A percentile compares a stretch with the other conserved stretches of the same genome.
Evolutionary conservation across 2,113 vertebrate species (phyloP).

Genomic region (Dendropsophus ebraccatus): DNA sequence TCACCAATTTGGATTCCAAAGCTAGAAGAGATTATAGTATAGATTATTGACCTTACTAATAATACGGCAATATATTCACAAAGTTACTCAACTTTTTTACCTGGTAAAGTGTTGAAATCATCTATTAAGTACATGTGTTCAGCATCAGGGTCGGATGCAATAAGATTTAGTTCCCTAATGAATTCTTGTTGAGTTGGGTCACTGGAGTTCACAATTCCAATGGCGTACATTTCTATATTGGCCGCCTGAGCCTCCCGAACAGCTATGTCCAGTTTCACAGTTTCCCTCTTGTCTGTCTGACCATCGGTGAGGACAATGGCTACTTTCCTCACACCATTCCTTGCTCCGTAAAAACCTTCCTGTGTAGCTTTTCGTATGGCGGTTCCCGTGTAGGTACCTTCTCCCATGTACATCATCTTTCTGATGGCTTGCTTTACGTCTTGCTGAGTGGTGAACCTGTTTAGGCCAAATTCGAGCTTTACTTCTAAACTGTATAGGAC

Average conservation of each 20-base stretch:
- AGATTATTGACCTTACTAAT: background rate
- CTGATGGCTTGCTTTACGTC: slow-evolving; percentile 86
- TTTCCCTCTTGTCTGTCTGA: slow-evolving; percentile 86
- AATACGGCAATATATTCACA: background rate
- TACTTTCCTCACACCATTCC: slow-evolving; percentile 83
- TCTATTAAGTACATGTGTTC: slow-evolving; percentile 91
- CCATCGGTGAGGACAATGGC: slow-evolving; percentile 89
- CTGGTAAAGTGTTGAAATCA: slow-evolving; percentile 88
- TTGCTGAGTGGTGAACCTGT: slow-evolving; percentile 75
- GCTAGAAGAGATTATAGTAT: slow-evolving; percentile 65
- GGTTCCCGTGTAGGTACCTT: slow-evolving; percentile 88
- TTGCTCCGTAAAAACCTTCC: slow-evolving; percentile 84
- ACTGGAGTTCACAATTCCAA: slow-evolving; percentile 87
- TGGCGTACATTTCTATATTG: slow-evolving; percentile 89
- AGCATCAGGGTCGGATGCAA: slow-evolving; percentile 87
- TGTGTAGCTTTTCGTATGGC: slow-evolving; percentile 87
- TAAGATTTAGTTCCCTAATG: slow-evolving; percentile 84
- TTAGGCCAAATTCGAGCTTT: slow-evolving; percentile 83
- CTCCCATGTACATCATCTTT: slow-evolving; percentile 87
- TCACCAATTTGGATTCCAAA: slow-evolving; percentile 87
- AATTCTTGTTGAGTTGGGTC: slow-evolving; percentile 85
- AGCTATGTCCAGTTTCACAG: slow-evolving; percentile 83
- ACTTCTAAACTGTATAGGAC: slow-evolving; percentile 89
- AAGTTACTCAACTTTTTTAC: slow-evolving; percentile 64
- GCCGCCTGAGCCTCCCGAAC: slow-evolving; percentile 86